phyloP scores from a whole-genome alignment of 2,797 vertebrate genomes.

The Rachycentron canadum region DNA sequence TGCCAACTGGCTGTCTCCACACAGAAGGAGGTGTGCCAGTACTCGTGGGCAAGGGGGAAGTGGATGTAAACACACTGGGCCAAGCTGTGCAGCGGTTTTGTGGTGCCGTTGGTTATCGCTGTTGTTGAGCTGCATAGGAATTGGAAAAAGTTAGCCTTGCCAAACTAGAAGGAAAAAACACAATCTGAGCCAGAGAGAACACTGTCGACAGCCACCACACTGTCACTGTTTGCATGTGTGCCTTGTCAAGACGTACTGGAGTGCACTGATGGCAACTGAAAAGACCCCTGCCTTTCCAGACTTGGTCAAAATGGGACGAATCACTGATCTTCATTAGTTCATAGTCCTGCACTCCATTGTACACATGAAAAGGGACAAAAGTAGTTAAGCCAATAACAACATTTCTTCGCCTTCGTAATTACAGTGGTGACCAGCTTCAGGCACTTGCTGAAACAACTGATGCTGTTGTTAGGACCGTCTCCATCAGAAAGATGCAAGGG shows the following conservation, averaged over 20 bases:
- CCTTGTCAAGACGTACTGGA: neutral
- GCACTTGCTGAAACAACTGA: no score
- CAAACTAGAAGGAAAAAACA: conserved; percentile 9
- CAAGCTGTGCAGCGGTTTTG: neutral
- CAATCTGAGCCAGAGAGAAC: conserved; percentile 25
- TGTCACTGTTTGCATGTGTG: conserved; percentile 3
- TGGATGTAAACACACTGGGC: conserved; percentile 44
- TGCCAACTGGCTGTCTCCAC: conserved; percentile 27
- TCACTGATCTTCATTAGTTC: no score
- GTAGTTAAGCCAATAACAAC: neutral
- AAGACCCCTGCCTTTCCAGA: no score
- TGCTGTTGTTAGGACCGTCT: no score
- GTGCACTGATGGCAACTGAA: neutral
- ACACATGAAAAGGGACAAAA: no score
- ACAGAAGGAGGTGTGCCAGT: conserved; percentile 22
- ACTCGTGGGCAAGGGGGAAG: neutral
- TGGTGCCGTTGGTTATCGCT: neutral
- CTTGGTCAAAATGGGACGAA: no score
- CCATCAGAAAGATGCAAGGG: no score
- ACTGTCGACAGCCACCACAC: conserved; percentile 15
- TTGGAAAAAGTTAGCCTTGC: conserved; percentile 1
- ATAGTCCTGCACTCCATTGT: no score
- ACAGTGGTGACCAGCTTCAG: no score
- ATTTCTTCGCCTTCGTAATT: no score
- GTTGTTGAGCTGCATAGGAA: neutral